Percentiles rank a stretch among this genome's conserved stretches.
Conservation (phyloP, 2,888 invertebrate genomes). For the Aricia artaxerxes region DNA sequence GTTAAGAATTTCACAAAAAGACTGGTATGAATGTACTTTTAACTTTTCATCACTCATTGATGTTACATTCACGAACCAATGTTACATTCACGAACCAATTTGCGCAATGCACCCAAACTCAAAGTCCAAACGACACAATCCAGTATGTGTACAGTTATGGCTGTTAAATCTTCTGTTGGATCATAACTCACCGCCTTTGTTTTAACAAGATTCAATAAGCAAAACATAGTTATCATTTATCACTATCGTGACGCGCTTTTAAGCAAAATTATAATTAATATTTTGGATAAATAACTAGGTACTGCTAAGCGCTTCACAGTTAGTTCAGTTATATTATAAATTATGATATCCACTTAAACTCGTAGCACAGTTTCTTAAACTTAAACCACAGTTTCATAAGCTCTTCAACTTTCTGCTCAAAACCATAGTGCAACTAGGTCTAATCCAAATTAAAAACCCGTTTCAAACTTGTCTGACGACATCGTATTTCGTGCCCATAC, state of each 20-base stretch:
- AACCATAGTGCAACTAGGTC: slow-evolving; percentile 11
- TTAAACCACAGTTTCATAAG: background rate
- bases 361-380: background rate
- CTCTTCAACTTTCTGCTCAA: background rate
- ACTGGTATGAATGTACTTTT: background rate
- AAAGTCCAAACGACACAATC: background rate
- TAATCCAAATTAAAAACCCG: background rate
- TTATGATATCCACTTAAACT: background rate
- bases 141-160: background rate
- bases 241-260: too few species aligned
- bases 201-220: too few species aligned
- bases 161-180: background rate
- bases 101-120: slow-evolving; percentile 10
- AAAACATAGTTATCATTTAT: too few species aligned
- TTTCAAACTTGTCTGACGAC: slow-evolving; percentile 9
- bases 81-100: slow-evolving; percentile 4
- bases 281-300: background rate
- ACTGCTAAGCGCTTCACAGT: background rate
- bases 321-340: background rate
- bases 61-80: background rate
- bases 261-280: too few species aligned
- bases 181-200: too few species aligned
- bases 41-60: slow-evolving; percentile 9
- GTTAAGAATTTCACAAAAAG: too few species aligned
- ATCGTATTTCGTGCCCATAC: background rate